Evolutionary conservation across 2,888 invertebrate genomes (phyloP).

Genomic region (Limnephilus auricula): DNA sequence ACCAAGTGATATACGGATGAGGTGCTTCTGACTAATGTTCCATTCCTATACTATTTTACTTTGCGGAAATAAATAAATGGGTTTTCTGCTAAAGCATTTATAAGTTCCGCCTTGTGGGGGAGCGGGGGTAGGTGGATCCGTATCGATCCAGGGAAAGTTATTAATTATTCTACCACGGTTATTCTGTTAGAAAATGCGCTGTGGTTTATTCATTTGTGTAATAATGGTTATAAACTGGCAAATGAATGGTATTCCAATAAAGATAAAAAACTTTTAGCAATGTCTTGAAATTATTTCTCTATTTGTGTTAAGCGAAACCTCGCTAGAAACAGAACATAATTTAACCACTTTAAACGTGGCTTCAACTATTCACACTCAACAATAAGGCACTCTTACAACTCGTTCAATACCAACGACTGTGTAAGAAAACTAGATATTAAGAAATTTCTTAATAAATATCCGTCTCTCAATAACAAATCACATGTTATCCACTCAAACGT

Average conservation of each 20-base stretch:
- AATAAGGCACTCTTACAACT: no score
- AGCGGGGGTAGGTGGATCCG: background rate
- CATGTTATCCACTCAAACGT: no score
- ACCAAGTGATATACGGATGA: conserved; percentile 8
- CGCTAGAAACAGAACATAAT: no score
- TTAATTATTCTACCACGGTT: background rate
- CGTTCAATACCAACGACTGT: no score
- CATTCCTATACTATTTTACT: conserved; percentile 13
- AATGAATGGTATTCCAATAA: background rate
- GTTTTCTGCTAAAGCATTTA: conserved; percentile 14
- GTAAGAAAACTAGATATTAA: no score
- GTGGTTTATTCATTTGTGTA: background rate
- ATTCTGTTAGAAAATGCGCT: background rate
- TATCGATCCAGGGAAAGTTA: background rate
- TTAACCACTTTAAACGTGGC: no score
- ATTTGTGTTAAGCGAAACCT: no score
- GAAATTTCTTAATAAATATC: no score
- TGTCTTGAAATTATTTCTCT: no score
- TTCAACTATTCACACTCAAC: no score
- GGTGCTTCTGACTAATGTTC: conserved; percentile 16
- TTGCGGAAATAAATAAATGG: conserved; percentile 3
- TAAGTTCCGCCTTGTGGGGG: background rate
- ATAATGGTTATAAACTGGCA: background rate
- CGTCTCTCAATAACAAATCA: no score
- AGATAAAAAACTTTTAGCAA: background rate